A percentile compares a stretch with the other conserved stretches of the same genome.
Evolutionary conservation across 1,140 invertebrate species (phyloP).

Genomic region (Drosophila lacertosa): DNA sequence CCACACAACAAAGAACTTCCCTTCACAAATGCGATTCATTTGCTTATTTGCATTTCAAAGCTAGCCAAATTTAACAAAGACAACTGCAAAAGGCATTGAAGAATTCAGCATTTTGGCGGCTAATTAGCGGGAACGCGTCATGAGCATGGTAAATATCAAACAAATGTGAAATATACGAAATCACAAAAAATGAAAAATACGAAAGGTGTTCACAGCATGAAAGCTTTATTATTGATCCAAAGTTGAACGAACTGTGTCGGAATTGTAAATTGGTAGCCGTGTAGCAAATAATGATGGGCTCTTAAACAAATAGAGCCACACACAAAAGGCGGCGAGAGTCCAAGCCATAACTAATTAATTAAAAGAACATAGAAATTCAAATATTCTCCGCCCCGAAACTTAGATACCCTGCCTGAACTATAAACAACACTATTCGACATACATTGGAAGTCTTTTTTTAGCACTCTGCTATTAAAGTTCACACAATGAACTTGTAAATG

Average conservation of each 20-base stretch:
- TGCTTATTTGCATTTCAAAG: slow-evolving; percentile 75
- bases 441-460: too few relatives aligned
- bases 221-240: slow-evolving; percentile 64
- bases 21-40: slow-evolving; percentile 54
- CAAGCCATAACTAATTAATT: slow-evolving; percentile 11
- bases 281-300: slow-evolving; percentile 55
- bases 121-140: slow-evolving; percentile 66
- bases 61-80: slow-evolving; percentile 58
- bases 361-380: neutral
- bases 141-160: slow-evolving; percentile 61
- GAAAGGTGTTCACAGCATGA: slow-evolving; percentile 32
- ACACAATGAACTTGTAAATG: too few relatives aligned
- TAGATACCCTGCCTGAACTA: neutral
- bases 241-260: slow-evolving; percentile 63
- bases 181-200: slow-evolving; percentile 10
- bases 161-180: slow-evolving; percentile 34
- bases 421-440: neutral
- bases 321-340: slow-evolving; percentile 3
- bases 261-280: slow-evolving; percentile 30
- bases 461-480: too few relatives aligned
- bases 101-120: slow-evolving; percentile 52
- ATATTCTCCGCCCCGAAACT: neutral
- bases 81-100: slow-evolving; percentile 53
- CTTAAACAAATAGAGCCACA: slow-evolving; percentile 57
- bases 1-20: slow-evolving; percentile 71